Conservation (phyloP, 30 jellyfish, hydroid and myxozoan species). For the Cassiopea xamachana region DNA sequence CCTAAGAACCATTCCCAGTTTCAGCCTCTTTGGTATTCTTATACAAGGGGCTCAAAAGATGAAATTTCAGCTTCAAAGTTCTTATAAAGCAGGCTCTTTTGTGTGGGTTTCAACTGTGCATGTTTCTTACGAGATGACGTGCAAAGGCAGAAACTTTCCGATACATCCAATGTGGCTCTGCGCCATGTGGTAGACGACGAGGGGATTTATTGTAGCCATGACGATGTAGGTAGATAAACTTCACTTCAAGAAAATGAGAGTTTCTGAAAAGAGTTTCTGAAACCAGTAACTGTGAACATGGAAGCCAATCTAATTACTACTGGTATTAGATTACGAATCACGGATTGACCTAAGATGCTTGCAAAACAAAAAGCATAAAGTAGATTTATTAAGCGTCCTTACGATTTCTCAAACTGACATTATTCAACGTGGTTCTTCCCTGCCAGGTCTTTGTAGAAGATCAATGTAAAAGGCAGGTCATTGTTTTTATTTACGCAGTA, state of each 20-base stretch:
- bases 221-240: not conserved
- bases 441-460: not conserved
- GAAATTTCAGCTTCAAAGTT: too few relatives aligned
- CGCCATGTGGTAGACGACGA: not conserved
- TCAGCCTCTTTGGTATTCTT: too few relatives aligned
- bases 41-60: too few relatives aligned
- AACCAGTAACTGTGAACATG: not conserved
- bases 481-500: not conserved
- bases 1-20: too few relatives aligned
- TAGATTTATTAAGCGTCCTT: not conserved
- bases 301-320: not conserved
- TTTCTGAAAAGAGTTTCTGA: not conserved
- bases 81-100: too few relatives aligned
- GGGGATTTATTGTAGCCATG: not conserved
- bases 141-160: too few relatives aligned
- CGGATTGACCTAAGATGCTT: not conserved
- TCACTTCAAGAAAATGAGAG: not conserved
- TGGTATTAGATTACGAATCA: not conserved
- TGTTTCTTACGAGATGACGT: too few relatives aligned
- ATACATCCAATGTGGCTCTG: too few relatives aligned
- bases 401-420: not conserved
- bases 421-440: slow-evolving; percentile 5
- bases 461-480: slow-evolving; percentile 1
- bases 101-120: too few relatives aligned
- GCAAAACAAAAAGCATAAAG: not conserved